Evolutionary conservation across 2,797 vertebrate species (phyloP).

Genomic region (Notolepis coatsorum): DNA sequence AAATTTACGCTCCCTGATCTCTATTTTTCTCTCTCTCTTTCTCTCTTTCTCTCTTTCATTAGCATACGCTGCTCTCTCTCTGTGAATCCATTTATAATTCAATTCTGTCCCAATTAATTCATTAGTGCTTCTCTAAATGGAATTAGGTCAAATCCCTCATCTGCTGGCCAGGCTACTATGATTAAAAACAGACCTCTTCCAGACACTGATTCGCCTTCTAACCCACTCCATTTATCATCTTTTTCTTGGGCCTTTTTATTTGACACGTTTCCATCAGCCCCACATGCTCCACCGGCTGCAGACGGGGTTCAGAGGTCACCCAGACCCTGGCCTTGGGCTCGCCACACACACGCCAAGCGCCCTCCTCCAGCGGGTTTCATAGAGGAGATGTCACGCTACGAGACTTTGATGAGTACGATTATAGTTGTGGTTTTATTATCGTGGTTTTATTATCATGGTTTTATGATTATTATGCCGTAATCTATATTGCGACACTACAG

Average conservation of each 20-base stretch:
- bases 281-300: constrained; percentile 16
- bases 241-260: constrained; percentile 48
- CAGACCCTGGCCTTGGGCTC: too few relatives aligned
- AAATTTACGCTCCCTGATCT: too few relatives aligned
- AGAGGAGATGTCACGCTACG: too few relatives aligned
- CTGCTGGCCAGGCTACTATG: constrained; percentile 36
- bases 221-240: constrained; percentile 16
- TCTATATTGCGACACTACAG: too few relatives aligned
- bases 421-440: too few relatives aligned
- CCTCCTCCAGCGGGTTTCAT: too few relatives aligned
- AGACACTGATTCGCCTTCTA: constrained; percentile 41
- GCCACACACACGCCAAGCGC: too few relatives aligned
- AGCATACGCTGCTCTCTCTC: constrained; percentile 27
- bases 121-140: constrained; percentile 63
- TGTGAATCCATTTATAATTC: constrained; percentile 64
- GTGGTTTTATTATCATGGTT: too few relatives aligned
- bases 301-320: too few relatives aligned
- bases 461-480: too few relatives aligned
- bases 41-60: constrained; percentile 24
- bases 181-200: constrained; percentile 48
- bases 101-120: constrained; percentile 75
- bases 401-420: too few relatives aligned
- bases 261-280: constrained; percentile 38
- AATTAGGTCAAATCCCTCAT: constrained; percentile 72
- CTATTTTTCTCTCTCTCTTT: constrained; percentile 9